These are phyloP conservation scores for Cossypha heuglini DNA, from an alignment of 2,797 vertebrate genomes.

Conservation along the genomic window DNA sequence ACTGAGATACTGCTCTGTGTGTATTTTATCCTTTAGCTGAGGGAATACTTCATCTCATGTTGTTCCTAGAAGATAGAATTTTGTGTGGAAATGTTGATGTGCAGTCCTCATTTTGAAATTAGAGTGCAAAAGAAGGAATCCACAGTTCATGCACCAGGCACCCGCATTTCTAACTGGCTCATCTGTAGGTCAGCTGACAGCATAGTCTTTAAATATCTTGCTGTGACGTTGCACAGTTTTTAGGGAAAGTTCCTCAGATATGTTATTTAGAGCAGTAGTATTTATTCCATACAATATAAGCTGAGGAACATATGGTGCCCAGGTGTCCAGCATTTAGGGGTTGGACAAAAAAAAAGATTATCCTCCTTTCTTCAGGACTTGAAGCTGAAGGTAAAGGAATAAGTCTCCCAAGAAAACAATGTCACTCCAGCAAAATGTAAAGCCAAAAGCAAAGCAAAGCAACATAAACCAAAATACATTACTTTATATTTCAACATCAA, in stretches of 20 bases:
- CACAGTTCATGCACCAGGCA: accelerated
- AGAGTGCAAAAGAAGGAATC: not conserved
- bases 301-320: not conserved
- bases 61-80: not conserved
- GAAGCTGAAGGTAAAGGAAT: not conserved
- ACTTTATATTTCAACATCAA: not conserved
- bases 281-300: not conserved
- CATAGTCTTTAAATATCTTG: not conserved
- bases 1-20: not conserved
- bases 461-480: not conserved
- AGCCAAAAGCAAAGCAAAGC: not conserved
- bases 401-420: not conserved
- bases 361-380: not conserved
- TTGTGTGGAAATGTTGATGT: not conserved
- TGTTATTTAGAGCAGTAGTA: not conserved
- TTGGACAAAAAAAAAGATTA: not conserved
- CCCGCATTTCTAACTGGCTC: not conserved
- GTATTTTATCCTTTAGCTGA: not conserved
- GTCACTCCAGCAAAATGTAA: not conserved
- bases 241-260: not conserved
- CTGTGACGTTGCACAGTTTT: not conserved
- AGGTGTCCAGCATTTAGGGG: not conserved
- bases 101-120: not conserved
- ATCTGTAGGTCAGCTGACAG: not conserved
- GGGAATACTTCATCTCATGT: not conserved